Base-by-base conservation (phyloP, 2,797 vertebrate genomes). In the Sebastes trivittatus region DNA sequence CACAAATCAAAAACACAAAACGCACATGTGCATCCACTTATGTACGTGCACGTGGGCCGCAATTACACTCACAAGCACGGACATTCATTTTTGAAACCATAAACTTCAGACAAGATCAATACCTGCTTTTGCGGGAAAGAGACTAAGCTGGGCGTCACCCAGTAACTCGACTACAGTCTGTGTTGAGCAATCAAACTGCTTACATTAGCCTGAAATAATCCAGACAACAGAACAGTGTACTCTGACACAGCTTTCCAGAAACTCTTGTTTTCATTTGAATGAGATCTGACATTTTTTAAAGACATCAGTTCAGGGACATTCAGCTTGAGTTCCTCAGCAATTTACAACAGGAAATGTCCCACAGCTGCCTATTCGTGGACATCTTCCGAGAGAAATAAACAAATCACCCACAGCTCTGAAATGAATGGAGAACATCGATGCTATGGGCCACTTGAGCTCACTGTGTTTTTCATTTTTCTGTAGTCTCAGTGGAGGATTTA, bases 301-400 rank as follows among this genome's bases (percentile, higher is more conserved):
- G 72, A 69, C 56, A 38, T 55, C 3, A 49, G 36, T 11, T 69
- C n/a, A 62, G 10, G 1, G 11, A 49, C 34, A 56, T 42, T 54
- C 6, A 42, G 4, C 42, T 54, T n/a, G 7, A 63, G 56, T 42
- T 72, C 13, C 30, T 69, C 27, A 9, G 30, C 22, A 46, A 49
- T 29, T 8, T 11, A 7, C 2, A 55, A 52, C 46, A 34, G 76
- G 55, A 46, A 56, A 10, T 65, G 74, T 56, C 38, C 52, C 11
- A 29, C 59, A 65, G 71, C 56, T 52, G 72, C 27, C 13, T 63
- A 30, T 68, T 49, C 54, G 49, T 32, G 11, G 11, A 67, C 22
- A 4, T 64, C 22, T 29, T 69, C 42, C 56, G 23, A 36, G 36
- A 29, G 10, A 72, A 23, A 61, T 77, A 83, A 88, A 84, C 65